Conservation (phyloP, 2,888 invertebrate species). For the Desoria tigrina region DNA sequence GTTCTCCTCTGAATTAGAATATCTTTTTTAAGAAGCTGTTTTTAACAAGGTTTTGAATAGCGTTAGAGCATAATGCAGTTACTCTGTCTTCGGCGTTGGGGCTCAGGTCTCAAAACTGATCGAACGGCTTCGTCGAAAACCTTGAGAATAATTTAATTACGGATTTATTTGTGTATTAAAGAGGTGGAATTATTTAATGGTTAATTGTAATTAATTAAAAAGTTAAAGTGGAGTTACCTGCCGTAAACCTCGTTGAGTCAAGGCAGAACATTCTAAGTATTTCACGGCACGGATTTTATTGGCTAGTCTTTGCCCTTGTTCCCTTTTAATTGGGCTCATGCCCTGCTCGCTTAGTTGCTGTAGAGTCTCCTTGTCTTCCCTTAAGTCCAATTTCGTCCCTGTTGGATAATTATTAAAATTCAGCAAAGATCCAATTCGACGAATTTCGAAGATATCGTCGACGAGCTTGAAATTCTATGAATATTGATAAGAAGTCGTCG, state of each 20-base stretch:
- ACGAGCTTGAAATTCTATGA: background rate
- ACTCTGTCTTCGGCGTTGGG: slow-evolving; percentile 88
- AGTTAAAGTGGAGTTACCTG: slow-evolving; percentile 61
- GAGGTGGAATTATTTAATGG: background rate
- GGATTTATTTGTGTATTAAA: too few species aligned
- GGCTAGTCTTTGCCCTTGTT: slow-evolving; percentile 97
- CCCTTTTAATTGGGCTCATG: slow-evolving; percentile 90
- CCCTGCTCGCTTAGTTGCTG: slow-evolving; percentile 90
- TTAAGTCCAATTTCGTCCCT: slow-evolving; percentile 98
- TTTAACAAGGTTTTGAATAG: too few species aligned
- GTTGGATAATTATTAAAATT: slow-evolving; percentile 24
- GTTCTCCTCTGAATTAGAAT: too few species aligned
- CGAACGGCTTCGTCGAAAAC: slow-evolving; percentile 99
- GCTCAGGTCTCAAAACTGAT: slow-evolving; percentile 94
- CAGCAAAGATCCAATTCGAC: background rate
- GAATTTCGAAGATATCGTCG: slow-evolving; percentile 1
- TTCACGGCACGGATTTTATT: slow-evolving; percentile 98
- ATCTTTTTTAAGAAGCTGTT: too few species aligned
- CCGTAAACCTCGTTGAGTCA: slow-evolving; percentile 96
- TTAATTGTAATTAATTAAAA: background rate
- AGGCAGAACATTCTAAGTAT: slow-evolving; percentile 99
- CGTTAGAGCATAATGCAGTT: slow-evolving; percentile 66
- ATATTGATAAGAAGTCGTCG: background rate
- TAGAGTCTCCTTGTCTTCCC: slow-evolving; percentile 95
- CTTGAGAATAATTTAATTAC: slow-evolving; percentile 60